Base-by-base conservation (phyloP, 2,797 vertebrate genomes). In the Loris lydekkerianus region DNA sequence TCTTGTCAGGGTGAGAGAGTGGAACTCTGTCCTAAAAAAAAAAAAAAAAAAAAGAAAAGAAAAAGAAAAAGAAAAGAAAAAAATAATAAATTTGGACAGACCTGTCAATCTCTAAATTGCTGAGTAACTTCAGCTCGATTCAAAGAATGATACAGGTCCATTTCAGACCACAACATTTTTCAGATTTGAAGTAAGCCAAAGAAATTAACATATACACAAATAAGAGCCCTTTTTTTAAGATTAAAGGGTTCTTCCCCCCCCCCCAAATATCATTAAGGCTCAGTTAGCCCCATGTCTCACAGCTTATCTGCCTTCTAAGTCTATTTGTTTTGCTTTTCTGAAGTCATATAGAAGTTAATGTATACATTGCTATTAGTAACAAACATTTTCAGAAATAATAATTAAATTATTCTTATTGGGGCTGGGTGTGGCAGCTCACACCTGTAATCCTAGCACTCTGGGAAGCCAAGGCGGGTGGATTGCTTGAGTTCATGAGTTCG, bases 301-400 rank as follows among this genome's bases (percentile, higher is more conserved):
- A 76, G 82, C 56, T 85, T 92, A 80, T 34, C 25, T 80, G 49
- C 43, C 72, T 88, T 93, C 4, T 7, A 94, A 91, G 67, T 46
- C 67, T 88, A 84, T 91, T 92, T 94, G 80, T 84, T 94, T 95
- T 93, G 86, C 37, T 88, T 95, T 93, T 88, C 89, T 91, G 27
- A 83, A 92, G 60, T 86, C 91, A 92, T 25, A 86, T 31, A 83
- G 61, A 73, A 70, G 40, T 93, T 72, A 56, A 60, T 82, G 23
- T 69, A 34, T 78, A 10, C 46, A 67, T 53, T 85, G 73, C 63
- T 97, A 53, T 80, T 86, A 89, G 46, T 43, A 89, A 14, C 49
- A 53, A 89, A 86, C 40, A 80, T 92, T 90, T 96, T 96, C 65
- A 75, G 53, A 96, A 89, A 93, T 83, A 67, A 80, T 80, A 84